Percentiles rank a stretch among this genome's conserved stretches.
phyloP scores from a whole-genome alignment of 2,113 vertebrate species.

The Rhadina sibilatrix region DNA sequence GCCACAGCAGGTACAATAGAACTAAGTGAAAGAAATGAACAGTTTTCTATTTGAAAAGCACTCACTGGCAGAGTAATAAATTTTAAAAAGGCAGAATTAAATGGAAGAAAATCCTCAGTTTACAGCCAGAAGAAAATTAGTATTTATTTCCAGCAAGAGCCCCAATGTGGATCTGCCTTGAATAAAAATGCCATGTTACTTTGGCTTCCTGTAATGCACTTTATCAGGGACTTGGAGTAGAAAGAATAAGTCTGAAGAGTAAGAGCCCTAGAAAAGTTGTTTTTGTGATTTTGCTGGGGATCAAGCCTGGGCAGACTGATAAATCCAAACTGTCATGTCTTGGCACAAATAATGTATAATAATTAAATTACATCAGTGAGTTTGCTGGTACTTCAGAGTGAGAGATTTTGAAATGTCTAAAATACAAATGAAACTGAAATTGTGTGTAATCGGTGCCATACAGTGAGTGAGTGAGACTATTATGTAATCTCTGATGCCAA shows the following conservation, averaged over 20 bases:
- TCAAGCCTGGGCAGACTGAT: not conserved
- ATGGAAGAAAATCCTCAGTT: not conserved
- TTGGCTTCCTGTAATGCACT: not conserved
- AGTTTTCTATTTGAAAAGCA: constrained; percentile 1
- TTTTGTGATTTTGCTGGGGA: not conserved
- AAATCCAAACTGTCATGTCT: not conserved
- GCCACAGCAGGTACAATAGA: not conserved
- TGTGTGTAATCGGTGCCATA: not conserved
- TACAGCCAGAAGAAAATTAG: not conserved
- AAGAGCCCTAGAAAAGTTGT: not conserved
- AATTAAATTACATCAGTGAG: not conserved
- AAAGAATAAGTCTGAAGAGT: not conserved
- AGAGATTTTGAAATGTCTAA: not conserved
- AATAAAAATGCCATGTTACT: not conserved
- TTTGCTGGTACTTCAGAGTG: not conserved
- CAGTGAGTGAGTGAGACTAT: not conserved
- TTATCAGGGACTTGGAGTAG: not conserved
- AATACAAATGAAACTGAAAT: not conserved
- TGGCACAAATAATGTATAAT: not conserved
- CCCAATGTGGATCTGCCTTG: not conserved
- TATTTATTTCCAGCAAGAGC: not conserved
- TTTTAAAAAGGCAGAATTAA: not conserved
- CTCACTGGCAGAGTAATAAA: not conserved
- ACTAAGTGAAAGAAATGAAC: not conserved
- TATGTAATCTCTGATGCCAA: not conserved